Conservation (phyloP, 2,113 vertebrate species). For the Australoheros scitulus region DNA sequence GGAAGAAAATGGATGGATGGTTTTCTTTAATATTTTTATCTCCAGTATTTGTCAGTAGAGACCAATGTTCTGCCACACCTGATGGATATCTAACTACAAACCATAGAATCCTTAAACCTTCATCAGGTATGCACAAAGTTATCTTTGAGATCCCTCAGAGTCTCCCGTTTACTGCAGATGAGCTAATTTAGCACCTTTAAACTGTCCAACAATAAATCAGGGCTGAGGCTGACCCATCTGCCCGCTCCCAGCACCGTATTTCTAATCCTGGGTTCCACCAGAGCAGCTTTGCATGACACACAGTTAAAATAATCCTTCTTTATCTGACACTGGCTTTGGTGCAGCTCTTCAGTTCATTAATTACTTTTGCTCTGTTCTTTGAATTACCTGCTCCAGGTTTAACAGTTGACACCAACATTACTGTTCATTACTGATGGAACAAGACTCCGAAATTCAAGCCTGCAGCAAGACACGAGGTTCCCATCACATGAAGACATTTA, state of each 20-base stretch:
- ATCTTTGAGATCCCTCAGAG: rapidly evolving
- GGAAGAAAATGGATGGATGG: too few relatives aligned
- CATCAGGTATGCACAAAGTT: not conserved
- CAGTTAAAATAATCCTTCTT: not conserved
- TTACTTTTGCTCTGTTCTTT: too few relatives aligned
- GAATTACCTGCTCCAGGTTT: not conserved
- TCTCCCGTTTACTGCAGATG: not conserved
- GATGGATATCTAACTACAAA: not conserved
- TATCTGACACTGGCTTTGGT: not conserved
- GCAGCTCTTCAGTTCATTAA: not conserved
- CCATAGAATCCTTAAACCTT: too few relatives aligned
- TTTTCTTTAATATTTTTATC: not conserved
- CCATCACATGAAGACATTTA: too few relatives aligned
- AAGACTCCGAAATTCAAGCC: not conserved
- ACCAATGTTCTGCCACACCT: rapidly evolving
- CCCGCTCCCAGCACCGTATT: not conserved
- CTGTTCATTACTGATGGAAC: not conserved
- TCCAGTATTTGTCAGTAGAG: not conserved
- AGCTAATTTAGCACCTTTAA: not conserved
- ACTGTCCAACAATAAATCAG: not conserved
- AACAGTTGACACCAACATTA: not conserved
- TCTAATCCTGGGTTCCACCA: not conserved
- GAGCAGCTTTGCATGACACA: not conserved
- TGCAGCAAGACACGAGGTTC: not conserved
- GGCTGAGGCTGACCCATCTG: not conserved